phyloP scores from a whole-genome alignment of 2,797 vertebrate species.

The Eurystomus glaucurus region DNA sequence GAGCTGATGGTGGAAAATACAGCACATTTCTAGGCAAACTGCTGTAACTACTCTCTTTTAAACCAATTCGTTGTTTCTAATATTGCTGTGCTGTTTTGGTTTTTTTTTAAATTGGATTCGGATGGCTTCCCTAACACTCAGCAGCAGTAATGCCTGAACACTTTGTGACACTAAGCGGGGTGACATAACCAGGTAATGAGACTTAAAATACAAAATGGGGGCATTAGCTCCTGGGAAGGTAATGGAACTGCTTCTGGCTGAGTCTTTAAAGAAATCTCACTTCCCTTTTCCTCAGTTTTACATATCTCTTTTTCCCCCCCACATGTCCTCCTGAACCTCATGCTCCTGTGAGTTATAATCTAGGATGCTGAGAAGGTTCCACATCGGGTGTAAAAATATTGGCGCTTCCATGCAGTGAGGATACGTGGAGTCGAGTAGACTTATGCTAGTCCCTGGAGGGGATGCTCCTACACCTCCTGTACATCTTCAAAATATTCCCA shows the following conservation, averaged over 20 bases:
- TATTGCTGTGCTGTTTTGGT: background rate
- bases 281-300: background rate
- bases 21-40: background rate
- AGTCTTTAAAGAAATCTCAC: background rate
- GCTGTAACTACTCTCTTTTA: background rate
- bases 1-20: background rate
- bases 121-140: background rate
- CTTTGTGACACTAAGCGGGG: background rate
- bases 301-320: background rate
- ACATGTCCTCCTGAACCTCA: background rate
- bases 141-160: background rate
- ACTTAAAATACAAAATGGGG: background rate
- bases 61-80: background rate
- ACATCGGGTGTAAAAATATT: fast-evolving
- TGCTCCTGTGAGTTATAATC: background rate
- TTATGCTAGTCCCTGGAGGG: fast-evolving
- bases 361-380: background rate
- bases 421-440: fast-evolving
- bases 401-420: fast-evolving
- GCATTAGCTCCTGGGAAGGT: background rate
- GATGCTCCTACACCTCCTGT: background rate
- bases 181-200: background rate
- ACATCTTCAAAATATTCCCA: background rate
- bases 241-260: background rate
- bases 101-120: background rate